Base-by-base conservation (phyloP, 1,140 invertebrate species). In the Meloidogyne chitwoodi region DNA sequence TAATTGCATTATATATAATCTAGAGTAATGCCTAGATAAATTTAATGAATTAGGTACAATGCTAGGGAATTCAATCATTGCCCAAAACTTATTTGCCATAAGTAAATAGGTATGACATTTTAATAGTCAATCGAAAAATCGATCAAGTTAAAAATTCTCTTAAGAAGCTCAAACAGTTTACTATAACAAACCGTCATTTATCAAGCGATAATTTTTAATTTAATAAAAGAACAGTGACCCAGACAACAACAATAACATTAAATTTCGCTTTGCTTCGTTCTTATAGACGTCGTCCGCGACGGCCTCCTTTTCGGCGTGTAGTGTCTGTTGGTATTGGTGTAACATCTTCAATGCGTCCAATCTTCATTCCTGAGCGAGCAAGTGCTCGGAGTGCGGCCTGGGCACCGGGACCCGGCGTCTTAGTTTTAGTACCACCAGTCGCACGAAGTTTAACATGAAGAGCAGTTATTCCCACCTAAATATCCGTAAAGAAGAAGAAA, bases 321-420 rank as follows among this genome's bases (percentile, higher is more conserved):
- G 93, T 93, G 89, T 99, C 97, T 76, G 95, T 96, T 87, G 97
- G 97, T 89, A 99, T 97, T 16, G 97, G 97, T 11, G 96, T 99
- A 0, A 99, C 97, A 91, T 99, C 97, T 90, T 91, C 91, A 89
- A 99, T 99, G 83, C 96, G 92, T 62, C 97, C 97, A 89, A 99
- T 99, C 89, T 98, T 98, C 93, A 99, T 99, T 80, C 93, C 94
- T 65, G 95, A 94, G 89, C 97, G 93, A 83, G 97, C 97, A 77
- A 99, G 90, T 86, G 97, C 96, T 82, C 97, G 91, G 1, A 99
- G 91, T 69, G 97, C 97, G 67, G 95, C 96, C 88, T 99, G 97
- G 67, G 96, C 97, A 83, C 96, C 96, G 44, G 96, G 97, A 88
- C 97, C 96, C 26, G 95, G 95, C 2, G 94, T 97, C 89, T 97